Percentiles rank a stretch among this genome's conserved stretches.
Conservation (phyloP, 2,113 vertebrate species). For the Pelecanoides urinatrix region DNA sequence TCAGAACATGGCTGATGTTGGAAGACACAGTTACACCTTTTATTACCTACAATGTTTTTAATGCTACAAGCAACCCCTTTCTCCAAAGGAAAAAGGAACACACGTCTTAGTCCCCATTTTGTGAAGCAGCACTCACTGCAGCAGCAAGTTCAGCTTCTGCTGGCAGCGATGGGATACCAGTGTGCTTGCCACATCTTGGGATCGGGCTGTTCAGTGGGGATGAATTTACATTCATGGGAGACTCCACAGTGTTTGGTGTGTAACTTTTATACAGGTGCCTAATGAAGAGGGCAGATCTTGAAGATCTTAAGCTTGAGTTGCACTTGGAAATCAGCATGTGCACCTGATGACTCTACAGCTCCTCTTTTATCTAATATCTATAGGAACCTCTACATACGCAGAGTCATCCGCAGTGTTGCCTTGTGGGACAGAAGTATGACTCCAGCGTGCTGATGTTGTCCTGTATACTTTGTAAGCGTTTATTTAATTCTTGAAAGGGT, state of each 20-base stretch:
- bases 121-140: background rate
- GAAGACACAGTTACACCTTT: background rate
- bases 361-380: background rate
- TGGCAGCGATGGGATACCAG: accelerated
- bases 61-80: background rate
- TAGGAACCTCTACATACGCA: background rate
- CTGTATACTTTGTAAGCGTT: background rate
- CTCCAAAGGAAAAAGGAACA: background rate
- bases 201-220: background rate
- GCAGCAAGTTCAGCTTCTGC: background rate
- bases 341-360: background rate
- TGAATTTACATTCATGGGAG: background rate
- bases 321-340: background rate
- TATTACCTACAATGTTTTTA: background rate
- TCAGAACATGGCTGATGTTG: background rate
- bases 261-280: background rate
- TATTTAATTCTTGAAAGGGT: background rate
- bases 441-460: background rate
- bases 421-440: background rate
- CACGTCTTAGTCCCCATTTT: background rate
- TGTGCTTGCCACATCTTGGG: background rate
- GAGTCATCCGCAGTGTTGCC: background rate
- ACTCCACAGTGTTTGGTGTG: background rate
- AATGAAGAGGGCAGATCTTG: background rate
- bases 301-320: background rate